Conservation (phyloP, 2,888 invertebrate genomes). For the Platycheirus albimanus region DNA sequence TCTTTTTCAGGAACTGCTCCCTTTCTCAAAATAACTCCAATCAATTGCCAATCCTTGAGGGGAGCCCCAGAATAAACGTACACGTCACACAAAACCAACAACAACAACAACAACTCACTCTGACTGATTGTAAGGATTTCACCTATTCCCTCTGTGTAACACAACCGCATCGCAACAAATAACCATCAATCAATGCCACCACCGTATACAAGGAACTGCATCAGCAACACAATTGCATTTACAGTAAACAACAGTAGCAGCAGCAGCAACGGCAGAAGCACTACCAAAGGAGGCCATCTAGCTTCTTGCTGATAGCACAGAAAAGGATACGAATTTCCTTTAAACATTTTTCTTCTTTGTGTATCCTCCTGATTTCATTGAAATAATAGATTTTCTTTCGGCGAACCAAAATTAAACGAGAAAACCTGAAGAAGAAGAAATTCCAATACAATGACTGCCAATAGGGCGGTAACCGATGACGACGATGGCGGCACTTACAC, state of each 20-base stretch:
- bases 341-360: constrained; percentile 54
- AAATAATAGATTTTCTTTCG: constrained; percentile 45
- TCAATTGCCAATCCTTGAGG: constrained; percentile 61
- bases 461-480: constrained; percentile 72
- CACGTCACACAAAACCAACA: constrained; percentile 31
- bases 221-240: constrained; percentile 74
- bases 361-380: constrained; percentile 63
- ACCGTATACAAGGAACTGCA: constrained; percentile 74
- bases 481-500: constrained; percentile 66
- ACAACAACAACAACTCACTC: constrained; percentile 29
- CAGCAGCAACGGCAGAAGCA: constrained; percentile 26
- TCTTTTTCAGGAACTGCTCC: constrained; percentile 45
- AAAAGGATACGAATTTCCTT: constrained; percentile 48
- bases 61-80: constrained; percentile 47
- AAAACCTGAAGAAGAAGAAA: constrained; percentile 68
- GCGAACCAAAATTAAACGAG: constrained; percentile 28
- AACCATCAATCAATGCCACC: constrained; percentile 75
- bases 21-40: constrained; percentile 50
- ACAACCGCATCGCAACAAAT: constrained; percentile 64
- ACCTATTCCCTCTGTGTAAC: constrained; percentile 38
- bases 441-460: constrained; percentile 75
- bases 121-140: constrained; percentile 51
- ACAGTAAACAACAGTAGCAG: constrained; percentile 66
- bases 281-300: constrained; percentile 26
- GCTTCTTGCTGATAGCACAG: constrained; percentile 61